Evolutionary conservation across 2,888 invertebrate species (phyloP).

Genomic region (Teleiodes luculella): DNA sequence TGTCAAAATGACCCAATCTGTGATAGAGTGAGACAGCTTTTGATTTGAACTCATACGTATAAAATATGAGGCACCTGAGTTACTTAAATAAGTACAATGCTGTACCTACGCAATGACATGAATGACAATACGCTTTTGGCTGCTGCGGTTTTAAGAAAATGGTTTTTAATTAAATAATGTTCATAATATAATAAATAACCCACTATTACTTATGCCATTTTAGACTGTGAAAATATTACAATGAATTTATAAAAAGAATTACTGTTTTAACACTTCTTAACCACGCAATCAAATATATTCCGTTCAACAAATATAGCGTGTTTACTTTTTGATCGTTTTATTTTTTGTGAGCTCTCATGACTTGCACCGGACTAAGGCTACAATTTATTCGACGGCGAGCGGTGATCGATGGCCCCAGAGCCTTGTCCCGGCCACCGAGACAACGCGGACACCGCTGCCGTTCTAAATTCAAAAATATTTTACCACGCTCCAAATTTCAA

Average conservation of each 20-base stretch:
- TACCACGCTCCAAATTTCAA: constrained; percentile 49
- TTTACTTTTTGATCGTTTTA: constrained; percentile 1
- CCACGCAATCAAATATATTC: constrained; percentile 1
- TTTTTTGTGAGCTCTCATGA: constrained; percentile 11
- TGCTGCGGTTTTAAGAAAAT: background rate
- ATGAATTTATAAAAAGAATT: background rate
- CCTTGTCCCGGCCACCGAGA: constrained; percentile 54
- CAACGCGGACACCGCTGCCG: constrained; percentile 58
- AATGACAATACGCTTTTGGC: background rate
- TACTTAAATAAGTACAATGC: background rate
- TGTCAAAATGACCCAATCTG: constrained; percentile 35
- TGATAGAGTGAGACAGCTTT: constrained; percentile 41
- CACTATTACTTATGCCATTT: too few relatives aligned
- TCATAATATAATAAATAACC: too few relatives aligned
- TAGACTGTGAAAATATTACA: background rate
- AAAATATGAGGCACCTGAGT: background rate
- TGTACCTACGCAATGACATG: background rate
- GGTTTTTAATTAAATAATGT: background rate
- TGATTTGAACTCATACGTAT: constrained; percentile 26
- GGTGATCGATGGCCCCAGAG: constrained; percentile 68
- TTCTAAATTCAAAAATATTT: constrained; percentile 46
- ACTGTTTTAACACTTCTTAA: background rate
- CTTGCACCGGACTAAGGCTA: constrained; percentile 39
- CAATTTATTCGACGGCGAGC: constrained; percentile 68
- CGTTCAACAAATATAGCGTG: constrained; percentile 4